These are phyloP conservation scores for Miltochrista miniata DNA, from an alignment of 2,888 invertebrate genomes.

Conservation along the genomic window DNA sequence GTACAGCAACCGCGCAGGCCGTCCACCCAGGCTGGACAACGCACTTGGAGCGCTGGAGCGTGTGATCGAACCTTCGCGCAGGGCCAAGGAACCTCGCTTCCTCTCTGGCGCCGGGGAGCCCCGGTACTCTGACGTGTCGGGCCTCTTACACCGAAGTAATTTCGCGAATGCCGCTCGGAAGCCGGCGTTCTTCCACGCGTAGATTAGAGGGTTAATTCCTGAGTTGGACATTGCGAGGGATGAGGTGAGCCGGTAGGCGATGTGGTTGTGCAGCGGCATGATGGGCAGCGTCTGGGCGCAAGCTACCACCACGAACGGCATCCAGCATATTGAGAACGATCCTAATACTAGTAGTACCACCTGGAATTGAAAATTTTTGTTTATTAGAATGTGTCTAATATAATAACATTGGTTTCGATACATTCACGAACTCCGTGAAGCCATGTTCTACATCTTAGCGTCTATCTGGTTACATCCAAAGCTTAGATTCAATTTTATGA, in stretches of 20 bases:
- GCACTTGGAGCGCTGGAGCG: slow-evolving; percentile 65
- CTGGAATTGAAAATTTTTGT: slow-evolving; percentile 72
- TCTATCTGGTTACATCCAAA: too few relatives aligned
- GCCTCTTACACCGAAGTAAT: slow-evolving; percentile 86
- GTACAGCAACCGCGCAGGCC: slow-evolving; percentile 71
- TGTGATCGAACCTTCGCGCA: slow-evolving; percentile 73
- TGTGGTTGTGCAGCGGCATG: slow-evolving; percentile 76
- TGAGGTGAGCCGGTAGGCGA: slow-evolving; percentile 86
- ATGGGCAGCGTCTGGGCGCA: slow-evolving; percentile 84
- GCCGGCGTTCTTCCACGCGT: slow-evolving; percentile 93
- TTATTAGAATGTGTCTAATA: too few relatives aligned
- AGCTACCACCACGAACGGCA: slow-evolving; percentile 89
- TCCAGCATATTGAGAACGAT: slow-evolving; percentile 92
- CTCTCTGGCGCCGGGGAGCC: slow-evolving; percentile 83
- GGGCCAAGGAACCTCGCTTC: slow-evolving; percentile 76
- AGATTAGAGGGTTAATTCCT: slow-evolving; percentile 91
- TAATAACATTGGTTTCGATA: too few relatives aligned
- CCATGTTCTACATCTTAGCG: too few relatives aligned
- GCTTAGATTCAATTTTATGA: too few relatives aligned
- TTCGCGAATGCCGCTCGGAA: slow-evolving; percentile 89
- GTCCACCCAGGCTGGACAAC: slow-evolving; percentile 61
- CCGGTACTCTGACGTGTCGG: slow-evolving; percentile 82
- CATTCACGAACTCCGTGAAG: too few relatives aligned
- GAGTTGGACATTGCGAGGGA: slow-evolving; percentile 91
- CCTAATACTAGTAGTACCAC: slow-evolving; percentile 90